phyloP scores from a whole-genome alignment of 2,113 vertebrate genomes.

The Geococcyx californianus region DNA sequence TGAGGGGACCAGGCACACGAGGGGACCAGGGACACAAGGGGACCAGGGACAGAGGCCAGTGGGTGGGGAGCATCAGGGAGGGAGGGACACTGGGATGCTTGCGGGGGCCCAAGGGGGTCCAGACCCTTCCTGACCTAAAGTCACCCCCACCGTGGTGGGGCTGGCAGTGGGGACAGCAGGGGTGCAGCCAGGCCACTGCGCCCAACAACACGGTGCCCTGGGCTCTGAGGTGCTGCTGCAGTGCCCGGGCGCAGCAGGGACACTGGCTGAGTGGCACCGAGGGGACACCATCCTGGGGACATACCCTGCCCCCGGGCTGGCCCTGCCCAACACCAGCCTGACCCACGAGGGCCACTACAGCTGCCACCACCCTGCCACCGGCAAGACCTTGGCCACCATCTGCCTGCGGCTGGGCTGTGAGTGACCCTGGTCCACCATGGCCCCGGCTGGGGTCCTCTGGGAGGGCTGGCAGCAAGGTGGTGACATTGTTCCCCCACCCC shows the following conservation, averaged over 20 bases:
- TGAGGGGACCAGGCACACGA: too few species aligned
- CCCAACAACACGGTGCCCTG: neutral
- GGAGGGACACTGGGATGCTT: accelerated
- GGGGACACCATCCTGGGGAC: neutral
- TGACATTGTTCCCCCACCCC: neutral
- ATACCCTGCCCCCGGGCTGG: neutral
- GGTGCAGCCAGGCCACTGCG: neutral
- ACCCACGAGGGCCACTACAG: conserved; percentile 45
- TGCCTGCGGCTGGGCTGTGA: conserved; percentile 59
- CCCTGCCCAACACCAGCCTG: neutral
- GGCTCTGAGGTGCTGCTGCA: conserved; percentile 7
- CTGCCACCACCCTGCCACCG: conserved; percentile 29
- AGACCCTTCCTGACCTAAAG: neutral
- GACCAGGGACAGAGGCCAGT: too few species aligned
- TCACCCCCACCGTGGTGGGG: too few species aligned
- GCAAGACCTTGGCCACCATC: neutral
- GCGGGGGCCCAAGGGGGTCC: neutral
- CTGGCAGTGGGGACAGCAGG: accelerated
- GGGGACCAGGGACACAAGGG: too few species aligned
- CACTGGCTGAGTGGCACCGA: accelerated
- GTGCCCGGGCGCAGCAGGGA: neutral
- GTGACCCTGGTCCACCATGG: neutral
- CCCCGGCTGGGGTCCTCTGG: neutral
- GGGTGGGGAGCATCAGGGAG: neutral
- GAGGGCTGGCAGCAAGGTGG: neutral